These are phyloP conservation scores for Epizoanthus illoricatus DNA, from an alignment of 92 coral and sea anemone genomes.

Conservation along the genomic window DNA sequence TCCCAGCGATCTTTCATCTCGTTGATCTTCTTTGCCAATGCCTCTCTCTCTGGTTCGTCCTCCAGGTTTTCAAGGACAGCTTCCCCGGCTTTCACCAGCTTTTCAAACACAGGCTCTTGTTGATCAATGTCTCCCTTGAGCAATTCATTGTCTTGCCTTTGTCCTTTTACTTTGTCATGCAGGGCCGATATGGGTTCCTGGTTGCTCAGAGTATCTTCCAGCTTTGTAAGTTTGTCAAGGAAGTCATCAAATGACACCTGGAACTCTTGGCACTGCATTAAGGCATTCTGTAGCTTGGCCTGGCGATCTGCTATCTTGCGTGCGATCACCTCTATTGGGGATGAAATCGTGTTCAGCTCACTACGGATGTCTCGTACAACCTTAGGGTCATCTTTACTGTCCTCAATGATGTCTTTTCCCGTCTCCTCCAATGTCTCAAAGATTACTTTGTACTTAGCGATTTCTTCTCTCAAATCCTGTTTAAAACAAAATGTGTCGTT, in stretches of 20 bases:
- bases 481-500: not conserved
- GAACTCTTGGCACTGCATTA: slow-evolving; percentile 94
- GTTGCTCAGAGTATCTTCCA: slow-evolving; percentile 57
- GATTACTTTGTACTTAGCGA: slow-evolving; percentile 69
- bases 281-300: slow-evolving; percentile 85
- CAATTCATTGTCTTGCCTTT: slow-evolving; percentile 81
- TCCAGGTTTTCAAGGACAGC: slow-evolving; percentile 82
- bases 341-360: slow-evolving; percentile 81
- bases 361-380: slow-evolving; percentile 93
- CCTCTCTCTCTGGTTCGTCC: slow-evolving; percentile 82
- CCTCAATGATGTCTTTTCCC: slow-evolving; percentile 79
- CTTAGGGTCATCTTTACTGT: slow-evolving; percentile 81
- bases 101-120: slow-evolving; percentile 78
- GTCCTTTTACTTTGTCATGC: slow-evolving; percentile 75
- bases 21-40: slow-evolving; percentile 66
- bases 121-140: slow-evolving; percentile 62
- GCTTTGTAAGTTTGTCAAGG: slow-evolving; percentile 67
- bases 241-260: slow-evolving; percentile 87
- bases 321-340: slow-evolving; percentile 83
- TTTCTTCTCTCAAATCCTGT: slow-evolving; percentile 81
- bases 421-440: slow-evolving; percentile 83
- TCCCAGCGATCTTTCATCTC: slow-evolving; percentile 77
- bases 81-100: slow-evolving; percentile 80
- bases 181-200: slow-evolving; percentile 90
- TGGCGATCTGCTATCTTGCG: slow-evolving; percentile 91